Conservation (phyloP, 2,113 vertebrate species). For the Empidonax traillii region DNA sequence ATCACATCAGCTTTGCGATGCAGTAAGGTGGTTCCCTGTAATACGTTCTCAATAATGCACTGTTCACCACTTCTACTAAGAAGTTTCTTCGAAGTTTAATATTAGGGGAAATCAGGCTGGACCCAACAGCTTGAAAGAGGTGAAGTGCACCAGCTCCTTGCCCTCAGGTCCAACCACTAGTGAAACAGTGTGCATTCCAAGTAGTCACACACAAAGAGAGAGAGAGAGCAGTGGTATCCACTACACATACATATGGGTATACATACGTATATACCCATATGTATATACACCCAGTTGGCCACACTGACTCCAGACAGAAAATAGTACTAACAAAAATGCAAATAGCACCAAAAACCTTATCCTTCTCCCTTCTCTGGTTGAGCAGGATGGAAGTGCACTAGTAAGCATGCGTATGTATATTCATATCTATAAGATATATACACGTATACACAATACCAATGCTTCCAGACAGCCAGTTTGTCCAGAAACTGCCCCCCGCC, state of each 20-base stretch:
- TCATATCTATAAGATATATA: not conserved
- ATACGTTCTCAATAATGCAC: not conserved
- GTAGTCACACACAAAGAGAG: not conserved
- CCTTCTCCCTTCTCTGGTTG: not conserved
- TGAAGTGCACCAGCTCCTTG: not conserved
- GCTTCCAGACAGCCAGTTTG: not conserved
- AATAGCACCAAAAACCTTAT: not conserved
- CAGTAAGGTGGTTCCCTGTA: not conserved
- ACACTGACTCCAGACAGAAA: not conserved
- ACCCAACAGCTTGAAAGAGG: not conserved
- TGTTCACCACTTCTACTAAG: not conserved
- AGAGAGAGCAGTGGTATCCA: not conserved
- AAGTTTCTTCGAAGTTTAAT: not conserved
- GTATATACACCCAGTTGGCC: not conserved
- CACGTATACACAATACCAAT: not conserved
- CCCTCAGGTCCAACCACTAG: not conserved
- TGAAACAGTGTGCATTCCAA: not conserved
- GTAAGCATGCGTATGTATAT: not conserved
- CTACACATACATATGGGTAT: too few species aligned
- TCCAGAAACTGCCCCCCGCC: not conserved
- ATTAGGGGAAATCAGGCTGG: not conserved
- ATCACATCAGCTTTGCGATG: not conserved
- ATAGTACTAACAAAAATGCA: not conserved
- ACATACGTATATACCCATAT: not conserved
- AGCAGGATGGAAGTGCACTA: not conserved